Percentiles rank a stretch among this genome's conserved stretches.
phyloP scores from a whole-genome alignment of 2,888 invertebrate genomes.

The Xestobium rufovillosum region DNA sequence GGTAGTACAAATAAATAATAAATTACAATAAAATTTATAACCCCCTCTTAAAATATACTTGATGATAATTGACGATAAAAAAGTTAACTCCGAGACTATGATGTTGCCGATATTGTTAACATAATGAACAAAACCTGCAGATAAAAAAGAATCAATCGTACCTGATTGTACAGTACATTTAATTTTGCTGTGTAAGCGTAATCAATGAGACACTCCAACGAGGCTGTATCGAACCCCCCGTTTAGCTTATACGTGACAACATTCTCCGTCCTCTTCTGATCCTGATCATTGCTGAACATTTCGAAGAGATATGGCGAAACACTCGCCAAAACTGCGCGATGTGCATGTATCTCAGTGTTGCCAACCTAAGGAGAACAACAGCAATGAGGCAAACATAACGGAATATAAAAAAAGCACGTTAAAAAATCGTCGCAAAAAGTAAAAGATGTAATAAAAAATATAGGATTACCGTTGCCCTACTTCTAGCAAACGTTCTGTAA shows the following conservation, averaged over 20 bases:
- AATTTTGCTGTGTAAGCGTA: slow-evolving; percentile 75
- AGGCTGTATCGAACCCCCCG: slow-evolving; percentile 56
- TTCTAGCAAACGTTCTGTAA: slow-evolving; percentile 38
- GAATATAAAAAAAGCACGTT: slow-evolving; percentile 19
- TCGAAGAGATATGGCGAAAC: slow-evolving; percentile 71
- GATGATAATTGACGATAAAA: no score
- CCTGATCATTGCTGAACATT: slow-evolving; percentile 55
- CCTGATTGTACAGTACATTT: slow-evolving; percentile 46
- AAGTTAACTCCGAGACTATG: no score
- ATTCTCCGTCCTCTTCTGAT: slow-evolving; percentile 44
- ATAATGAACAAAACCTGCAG: no score
- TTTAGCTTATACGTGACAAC: slow-evolving; percentile 54
- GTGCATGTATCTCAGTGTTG: slow-evolving; percentile 64
- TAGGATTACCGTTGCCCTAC: slow-evolving; percentile 38
- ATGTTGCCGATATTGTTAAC: no score
- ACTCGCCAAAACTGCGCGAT: slow-evolving; percentile 72
- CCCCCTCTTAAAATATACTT: no score
- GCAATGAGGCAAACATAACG: slow-evolving; percentile 16
- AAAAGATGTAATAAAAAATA: slow-evolving; percentile 27
- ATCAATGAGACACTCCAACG: slow-evolving; percentile 68
- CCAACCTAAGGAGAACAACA: slow-evolving; percentile 48
- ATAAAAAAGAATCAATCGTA: no score
- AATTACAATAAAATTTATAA: no score
- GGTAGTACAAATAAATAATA: no score
- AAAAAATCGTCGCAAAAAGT: slow-evolving; percentile 21